phyloP scores from a whole-genome alignment of 2,797 vertebrate species.

The Protonibea diacanthus region DNA sequence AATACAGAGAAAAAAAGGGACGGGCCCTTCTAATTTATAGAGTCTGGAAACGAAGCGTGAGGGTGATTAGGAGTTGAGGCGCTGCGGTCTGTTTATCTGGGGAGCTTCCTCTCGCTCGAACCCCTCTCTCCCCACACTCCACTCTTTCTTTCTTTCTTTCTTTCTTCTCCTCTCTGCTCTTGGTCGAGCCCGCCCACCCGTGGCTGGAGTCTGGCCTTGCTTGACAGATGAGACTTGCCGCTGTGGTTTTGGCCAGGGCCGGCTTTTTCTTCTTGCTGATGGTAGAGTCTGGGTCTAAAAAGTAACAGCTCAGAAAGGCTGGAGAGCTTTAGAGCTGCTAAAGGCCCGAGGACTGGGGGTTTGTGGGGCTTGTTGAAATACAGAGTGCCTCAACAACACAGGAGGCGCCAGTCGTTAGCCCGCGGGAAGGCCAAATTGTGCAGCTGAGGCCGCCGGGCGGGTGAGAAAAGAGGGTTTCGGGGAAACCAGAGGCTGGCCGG shows the following conservation, averaged over 20 bases:
- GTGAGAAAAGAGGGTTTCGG: slow-evolving; percentile 87
- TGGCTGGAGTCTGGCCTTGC: slow-evolving; percentile 74
- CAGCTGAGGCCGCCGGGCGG: slow-evolving; percentile 84
- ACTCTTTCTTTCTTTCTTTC: slow-evolving; percentile 66
- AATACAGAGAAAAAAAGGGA: slow-evolving; percentile 94
- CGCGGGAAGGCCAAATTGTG: slow-evolving; percentile 89
- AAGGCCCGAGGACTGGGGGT: slow-evolving; percentile 85
- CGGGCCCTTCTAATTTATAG: slow-evolving; percentile 99
- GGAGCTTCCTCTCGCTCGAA: slow-evolving; percentile 87
- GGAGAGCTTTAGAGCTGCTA: too few species aligned
- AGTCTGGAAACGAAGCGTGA: slow-evolving; percentile 97
- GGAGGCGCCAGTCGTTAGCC: slow-evolving; percentile 96
- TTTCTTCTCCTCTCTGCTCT: slow-evolving; percentile 81
- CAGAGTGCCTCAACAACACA: slow-evolving; percentile 90
- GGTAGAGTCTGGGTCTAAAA: slow-evolving; percentile 88
- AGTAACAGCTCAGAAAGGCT: slow-evolving; percentile 71
- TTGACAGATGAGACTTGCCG: slow-evolving; percentile 89
- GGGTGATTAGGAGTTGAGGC: slow-evolving; percentile 98
- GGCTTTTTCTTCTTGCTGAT: slow-evolving; percentile 83
- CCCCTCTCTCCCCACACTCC: slow-evolving; percentile 87
- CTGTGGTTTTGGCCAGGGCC: slow-evolving; percentile 82
- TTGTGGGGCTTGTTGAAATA: slow-evolving; percentile 95
- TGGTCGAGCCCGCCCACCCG: slow-evolving; percentile 73
- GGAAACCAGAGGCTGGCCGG: slow-evolving; percentile 84
- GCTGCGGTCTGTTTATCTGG: slow-evolving; percentile 98